A percentile compares a stretch with the other conserved stretches of the same genome.
Conservation (phyloP, 2,113 vertebrate genomes). For the Nyctereutes procyonoides region DNA sequence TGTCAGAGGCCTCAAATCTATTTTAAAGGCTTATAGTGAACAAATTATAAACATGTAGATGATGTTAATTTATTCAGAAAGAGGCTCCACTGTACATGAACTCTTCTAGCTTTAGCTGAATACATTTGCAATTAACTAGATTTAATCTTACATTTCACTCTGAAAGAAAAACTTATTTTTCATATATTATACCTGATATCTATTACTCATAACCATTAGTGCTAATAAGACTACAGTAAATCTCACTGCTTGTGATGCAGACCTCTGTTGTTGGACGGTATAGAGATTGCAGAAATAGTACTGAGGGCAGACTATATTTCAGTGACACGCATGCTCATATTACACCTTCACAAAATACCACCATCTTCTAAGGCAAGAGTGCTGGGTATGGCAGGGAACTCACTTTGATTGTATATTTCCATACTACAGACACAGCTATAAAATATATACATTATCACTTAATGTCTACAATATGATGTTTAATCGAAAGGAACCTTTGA, state of each 20-base stretch:
- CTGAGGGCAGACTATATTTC: neutral
- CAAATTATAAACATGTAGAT: neutral
- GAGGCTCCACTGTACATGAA: neutral
- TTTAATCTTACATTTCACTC: slow-evolving; percentile 36
- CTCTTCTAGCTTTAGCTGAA: neutral
- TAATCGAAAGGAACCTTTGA: neutral
- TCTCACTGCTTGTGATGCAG: neutral
- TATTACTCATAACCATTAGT: neutral
- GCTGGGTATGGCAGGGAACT: fast-evolving
- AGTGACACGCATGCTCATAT: neutral
- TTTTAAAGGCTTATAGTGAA: slow-evolving; percentile 37
- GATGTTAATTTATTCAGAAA: slow-evolving; percentile 41
- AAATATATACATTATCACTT: neutral
- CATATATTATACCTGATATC: neutral
- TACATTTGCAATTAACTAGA: neutral
- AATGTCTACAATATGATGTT: neutral
- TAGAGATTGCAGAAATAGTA: fast-evolving
- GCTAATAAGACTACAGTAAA: neutral
- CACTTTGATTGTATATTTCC: neutral
- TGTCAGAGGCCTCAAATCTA: neutral
- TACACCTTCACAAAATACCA: neutral
- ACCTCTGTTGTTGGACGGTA: neutral
- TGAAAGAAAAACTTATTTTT: neutral
- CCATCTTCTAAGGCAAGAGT: neutral
- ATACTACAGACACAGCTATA: neutral